Evolutionary conservation across 2,113 vertebrate species (phyloP).

Genomic region (Synchiropus splendidus): DNA sequence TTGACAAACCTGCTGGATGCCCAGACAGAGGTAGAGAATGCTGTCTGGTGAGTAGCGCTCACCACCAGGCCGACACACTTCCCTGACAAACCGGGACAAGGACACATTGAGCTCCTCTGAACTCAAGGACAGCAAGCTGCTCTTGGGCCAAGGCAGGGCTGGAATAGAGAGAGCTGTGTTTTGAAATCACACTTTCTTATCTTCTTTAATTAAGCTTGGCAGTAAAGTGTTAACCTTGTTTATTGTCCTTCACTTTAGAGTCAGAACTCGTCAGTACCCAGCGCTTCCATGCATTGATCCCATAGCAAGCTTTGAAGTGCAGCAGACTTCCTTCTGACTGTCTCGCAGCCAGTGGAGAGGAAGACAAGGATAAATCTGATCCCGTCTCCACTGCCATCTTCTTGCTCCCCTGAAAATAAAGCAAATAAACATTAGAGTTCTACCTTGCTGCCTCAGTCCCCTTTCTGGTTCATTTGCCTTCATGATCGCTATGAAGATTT

Average conservation of each 20-base stretch:
- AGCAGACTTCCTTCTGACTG: slow-evolving; percentile 66
- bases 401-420: slow-evolving; percentile 76
- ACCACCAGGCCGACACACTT: slow-evolving; percentile 83
- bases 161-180: slow-evolving; percentile 3
- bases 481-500: no score
- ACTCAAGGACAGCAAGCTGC: slow-evolving; percentile 76
- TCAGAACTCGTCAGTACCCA: slow-evolving; percentile 75
- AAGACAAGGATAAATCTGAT: slow-evolving; percentile 58
- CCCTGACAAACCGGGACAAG: slow-evolving; percentile 81
- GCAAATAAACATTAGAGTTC: not conserved
- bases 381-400: slow-evolving; percentile 74
- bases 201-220: no score
- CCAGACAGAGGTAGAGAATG: slow-evolving; percentile 94
- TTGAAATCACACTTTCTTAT: no score
- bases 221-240: slow-evolving; percentile 16
- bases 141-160: slow-evolving; percentile 74
- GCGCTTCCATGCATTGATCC: slow-evolving; percentile 88
- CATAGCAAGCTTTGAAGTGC: slow-evolving; percentile 81
- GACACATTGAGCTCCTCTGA: slow-evolving; percentile 76
- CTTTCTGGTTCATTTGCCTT: no score
- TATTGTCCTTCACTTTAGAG: slow-evolving; percentile 52
- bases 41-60: slow-evolving; percentile 91
- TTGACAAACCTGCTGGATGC: slow-evolving; percentile 89
- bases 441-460: no score
- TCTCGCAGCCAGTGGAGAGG: slow-evolving; percentile 43